Conservation (phyloP, 2,113 vertebrate genomes). For the Oreocharis arfaki region DNA sequence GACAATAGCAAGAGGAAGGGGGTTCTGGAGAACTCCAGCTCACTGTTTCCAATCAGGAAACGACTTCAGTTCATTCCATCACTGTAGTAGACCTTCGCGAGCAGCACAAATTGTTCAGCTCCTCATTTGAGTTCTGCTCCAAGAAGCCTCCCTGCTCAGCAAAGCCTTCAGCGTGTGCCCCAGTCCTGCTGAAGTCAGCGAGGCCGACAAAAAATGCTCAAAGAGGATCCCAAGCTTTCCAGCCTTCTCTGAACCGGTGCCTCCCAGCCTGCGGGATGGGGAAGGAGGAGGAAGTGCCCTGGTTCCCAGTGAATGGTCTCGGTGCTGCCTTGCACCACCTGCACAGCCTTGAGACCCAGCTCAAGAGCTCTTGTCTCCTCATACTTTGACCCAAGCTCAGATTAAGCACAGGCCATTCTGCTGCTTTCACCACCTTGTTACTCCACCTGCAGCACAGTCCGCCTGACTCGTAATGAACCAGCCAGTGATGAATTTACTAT, state of each 20-base stretch:
- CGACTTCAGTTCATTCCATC: neutral
- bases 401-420: neutral
- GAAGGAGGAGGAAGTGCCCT: rapidly evolving
- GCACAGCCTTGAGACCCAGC: rapidly evolving
- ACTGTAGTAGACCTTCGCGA: rapidly evolving
- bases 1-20: neutral
- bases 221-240: neutral
- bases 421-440: neutral
- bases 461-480: neutral
- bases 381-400: neutral
- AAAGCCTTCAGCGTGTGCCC: neutral
- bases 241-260: rapidly evolving
- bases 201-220: neutral
- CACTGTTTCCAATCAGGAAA: conserved; percentile 17
- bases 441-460: rapidly evolving
- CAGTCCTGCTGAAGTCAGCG: neutral
- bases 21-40: neutral
- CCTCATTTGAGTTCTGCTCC: neutral
- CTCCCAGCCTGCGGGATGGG: rapidly evolving
- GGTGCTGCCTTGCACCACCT: rapidly evolving
- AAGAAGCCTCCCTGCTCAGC: neutral
- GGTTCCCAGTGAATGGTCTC: rapidly evolving
- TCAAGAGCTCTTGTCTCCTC: rapidly evolving
- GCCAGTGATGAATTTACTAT: neutral
- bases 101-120: neutral